Conservation (phyloP, 2,113 vertebrate species). For the Naja naja region DNA sequence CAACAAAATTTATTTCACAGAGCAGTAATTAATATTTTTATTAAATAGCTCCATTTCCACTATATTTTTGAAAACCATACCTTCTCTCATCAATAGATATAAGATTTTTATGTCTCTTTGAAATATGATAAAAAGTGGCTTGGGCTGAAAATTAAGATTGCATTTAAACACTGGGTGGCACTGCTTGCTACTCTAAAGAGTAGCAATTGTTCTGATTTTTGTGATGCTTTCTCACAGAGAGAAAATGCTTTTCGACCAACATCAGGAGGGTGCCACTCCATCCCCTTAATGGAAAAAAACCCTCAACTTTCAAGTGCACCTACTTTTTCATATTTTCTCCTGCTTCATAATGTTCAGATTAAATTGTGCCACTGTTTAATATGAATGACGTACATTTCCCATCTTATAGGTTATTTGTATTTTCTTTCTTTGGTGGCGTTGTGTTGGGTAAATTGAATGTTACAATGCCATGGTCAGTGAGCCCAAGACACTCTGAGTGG, state of each 20-base stretch:
- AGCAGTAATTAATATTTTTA: slow-evolving; percentile 14
- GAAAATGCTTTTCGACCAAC: background rate
- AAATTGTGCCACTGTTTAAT: slow-evolving; percentile 4
- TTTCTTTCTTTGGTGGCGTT: slow-evolving; percentile 15
- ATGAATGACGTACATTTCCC: background rate
- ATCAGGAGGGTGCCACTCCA: slow-evolving; percentile 2
- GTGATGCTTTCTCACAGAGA: slow-evolving; percentile 12
- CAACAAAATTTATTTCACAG: slow-evolving; percentile 32
- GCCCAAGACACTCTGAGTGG: slow-evolving; percentile 23
- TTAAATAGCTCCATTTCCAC: background rate
- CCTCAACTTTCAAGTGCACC: slow-evolving; percentile 15
- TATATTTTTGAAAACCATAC: background rate
- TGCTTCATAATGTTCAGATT: slow-evolving; percentile 38
- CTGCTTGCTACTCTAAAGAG: slow-evolving; percentile 53
- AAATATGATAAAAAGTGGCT: background rate
- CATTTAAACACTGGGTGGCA: slow-evolving; percentile 55
- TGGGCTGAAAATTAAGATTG: slow-evolving; percentile 20
- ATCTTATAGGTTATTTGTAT: background rate
- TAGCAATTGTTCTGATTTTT: background rate
- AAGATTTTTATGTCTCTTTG: background rate
- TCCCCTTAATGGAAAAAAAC: background rate
- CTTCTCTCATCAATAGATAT: background rate
- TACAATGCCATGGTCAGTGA: slow-evolving; percentile 28
- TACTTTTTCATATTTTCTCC: slow-evolving; percentile 8
- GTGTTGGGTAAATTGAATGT: slow-evolving; percentile 54